Percentiles rank a stretch among this genome's conserved stretches.
These are phyloP conservation scores for Hirundichthys speculiger DNA, from an alignment of 2,113 vertebrate species.

Conservation along the genomic window DNA sequence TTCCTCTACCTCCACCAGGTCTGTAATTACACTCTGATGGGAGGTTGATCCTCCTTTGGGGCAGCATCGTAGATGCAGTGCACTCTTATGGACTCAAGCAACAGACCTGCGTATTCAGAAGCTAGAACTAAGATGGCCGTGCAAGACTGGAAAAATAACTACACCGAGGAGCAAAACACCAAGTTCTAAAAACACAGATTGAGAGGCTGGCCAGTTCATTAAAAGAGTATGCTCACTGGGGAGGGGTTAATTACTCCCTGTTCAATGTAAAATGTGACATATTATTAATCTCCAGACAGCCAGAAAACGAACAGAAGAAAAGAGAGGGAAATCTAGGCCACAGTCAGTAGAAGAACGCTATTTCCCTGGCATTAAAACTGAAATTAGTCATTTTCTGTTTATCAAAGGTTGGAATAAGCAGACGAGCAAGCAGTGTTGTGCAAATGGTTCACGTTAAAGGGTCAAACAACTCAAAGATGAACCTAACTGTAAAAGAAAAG, in stretches of 20 bases:
- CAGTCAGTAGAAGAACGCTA: neutral
- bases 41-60: conserved; percentile 44
- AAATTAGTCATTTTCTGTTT: conserved; percentile 13
- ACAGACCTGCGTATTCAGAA: conserved; percentile 1
- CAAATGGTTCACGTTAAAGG: conserved; percentile 69
- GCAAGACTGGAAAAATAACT: conserved; percentile 38
- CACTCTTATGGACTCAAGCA: neutral
- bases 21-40: conserved; percentile 63
- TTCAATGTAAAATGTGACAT: conserved; percentile 38
- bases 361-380: conserved; percentile 12
- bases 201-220: conserved; percentile 30
- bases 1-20: conserved; percentile 39
- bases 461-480: conserved; percentile 56
- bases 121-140: conserved; percentile 18
- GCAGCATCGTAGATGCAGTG: conserved; percentile 23
- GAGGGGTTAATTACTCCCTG: conserved; percentile 25
- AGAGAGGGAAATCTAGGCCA: conserved; percentile 14
- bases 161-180: conserved; percentile 26
- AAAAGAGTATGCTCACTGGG: conserved; percentile 19
- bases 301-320: conserved; percentile 23
- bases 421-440: conserved; percentile 22
- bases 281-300: conserved; percentile 7
- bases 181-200: conserved; percentile 36
- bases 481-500: conserved; percentile 67
- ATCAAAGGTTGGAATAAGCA: conserved; percentile 22